phyloP scores from a whole-genome alignment of 1,140 invertebrate genomes.

The Sitodiplosis mosellana region DNA sequence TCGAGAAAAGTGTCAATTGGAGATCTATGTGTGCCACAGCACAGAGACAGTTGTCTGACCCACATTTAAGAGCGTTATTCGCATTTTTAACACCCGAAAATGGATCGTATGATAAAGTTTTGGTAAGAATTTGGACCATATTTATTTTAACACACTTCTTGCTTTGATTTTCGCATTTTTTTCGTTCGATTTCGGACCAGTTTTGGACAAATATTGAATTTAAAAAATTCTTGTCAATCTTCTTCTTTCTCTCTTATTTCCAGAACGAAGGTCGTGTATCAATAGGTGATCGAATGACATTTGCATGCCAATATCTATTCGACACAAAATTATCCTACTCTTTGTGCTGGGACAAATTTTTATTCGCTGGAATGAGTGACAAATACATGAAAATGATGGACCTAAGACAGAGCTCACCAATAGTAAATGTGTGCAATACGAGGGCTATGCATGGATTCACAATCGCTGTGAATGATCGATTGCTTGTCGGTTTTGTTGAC shows the following conservation, averaged over 20 bases:
- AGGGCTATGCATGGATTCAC: slow-evolving; percentile 68
- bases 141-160: too few species aligned
- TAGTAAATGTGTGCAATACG: slow-evolving; percentile 48
- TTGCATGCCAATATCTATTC: slow-evolving; percentile 75
- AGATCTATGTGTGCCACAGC: slow-evolving; percentile 54
- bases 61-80: slow-evolving; percentile 83
- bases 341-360: slow-evolving; percentile 64
- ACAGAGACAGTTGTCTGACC: slow-evolving; percentile 54
- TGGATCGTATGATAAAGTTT: slow-evolving; percentile 58
- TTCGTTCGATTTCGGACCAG: too few species aligned
- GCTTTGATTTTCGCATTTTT: too few species aligned
- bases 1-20: slow-evolving; percentile 65
- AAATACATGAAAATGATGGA: slow-evolving; percentile 84
- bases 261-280: slow-evolving; percentile 63
- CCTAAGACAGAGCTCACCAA: slow-evolving; percentile 59
- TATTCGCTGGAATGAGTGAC: slow-evolving; percentile 73
- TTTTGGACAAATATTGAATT: slow-evolving; percentile 1
- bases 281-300: slow-evolving; percentile 80
- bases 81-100: slow-evolving; percentile 71
- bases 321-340: slow-evolving; percentile 66
- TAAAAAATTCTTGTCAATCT: too few species aligned
- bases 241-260: slow-evolving; percentile 11
- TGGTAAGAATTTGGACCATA: slow-evolving; percentile 34
- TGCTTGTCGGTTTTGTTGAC: slow-evolving; percentile 67
- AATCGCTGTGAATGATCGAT: slow-evolving; percentile 56